Base-by-base conservation (phyloP, 2,113 vertebrate genomes). In the Blennius ocellaris region DNA sequence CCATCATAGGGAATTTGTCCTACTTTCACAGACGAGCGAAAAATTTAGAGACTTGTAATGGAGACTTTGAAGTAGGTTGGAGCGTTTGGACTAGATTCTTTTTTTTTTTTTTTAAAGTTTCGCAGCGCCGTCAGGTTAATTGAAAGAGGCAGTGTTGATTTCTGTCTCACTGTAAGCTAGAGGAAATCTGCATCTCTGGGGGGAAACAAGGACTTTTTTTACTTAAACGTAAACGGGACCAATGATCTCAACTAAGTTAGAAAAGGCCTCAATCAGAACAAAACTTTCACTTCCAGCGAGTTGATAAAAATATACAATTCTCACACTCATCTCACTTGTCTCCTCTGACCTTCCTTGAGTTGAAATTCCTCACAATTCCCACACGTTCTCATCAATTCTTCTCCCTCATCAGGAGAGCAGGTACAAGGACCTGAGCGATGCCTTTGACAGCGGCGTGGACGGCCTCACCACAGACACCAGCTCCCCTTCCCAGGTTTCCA, bases 391-490 rank as follows among this genome's bases (percentile, higher is more conserved):
- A 4, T 30, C 53, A 30, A 30, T 30, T n/a, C 11, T 50, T 71
- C 6, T 78, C 10, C 40, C 80, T 11, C 7, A 8, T 12, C 86
- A 99, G 97, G 97, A 99, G 69, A 93, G 94, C 0, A 93, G 94
- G 69, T 94, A 87, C 82, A 98, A 95, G 88, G 97, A 98, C 66
- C 84, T 92, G 43, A 93, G 78, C 0, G 97, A 99, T 39, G 95
- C 93, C 64, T 97, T 97, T 10, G 97, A 97, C 79, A 96, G 94
- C 69, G 95, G 95, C 61, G 92, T 94, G 0, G 96, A 98, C 6
- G 96, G 94, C 36, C 93, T 98, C 64, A 94, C 93, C 0, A 77
- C 80, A 0, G 97, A 98, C 52, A 84, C 61, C 0, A 95, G 94
- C 88, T 94, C 91, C 11, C 94, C 95, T 0, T 93, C 93, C 0